Evolutionary conservation across 2,113 vertebrate genomes (phyloP).

Genomic region (Mesembrinibis cayennensis): DNA sequence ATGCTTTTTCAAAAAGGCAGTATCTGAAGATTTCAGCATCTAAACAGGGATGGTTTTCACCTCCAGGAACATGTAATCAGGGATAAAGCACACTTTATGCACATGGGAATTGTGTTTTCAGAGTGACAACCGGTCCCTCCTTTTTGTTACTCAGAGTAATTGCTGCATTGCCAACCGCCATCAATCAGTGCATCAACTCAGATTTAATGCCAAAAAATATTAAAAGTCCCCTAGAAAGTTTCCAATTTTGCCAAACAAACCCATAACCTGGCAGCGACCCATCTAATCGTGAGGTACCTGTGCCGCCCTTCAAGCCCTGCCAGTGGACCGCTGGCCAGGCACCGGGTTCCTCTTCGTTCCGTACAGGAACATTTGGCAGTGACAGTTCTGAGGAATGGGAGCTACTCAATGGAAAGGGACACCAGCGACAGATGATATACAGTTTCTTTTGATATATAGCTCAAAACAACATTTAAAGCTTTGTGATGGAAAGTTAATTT

Average conservation of each 20-base stretch:
- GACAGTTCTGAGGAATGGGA: background rate
- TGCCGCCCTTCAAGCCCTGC: background rate
- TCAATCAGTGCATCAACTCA: background rate
- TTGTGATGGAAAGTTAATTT: background rate
- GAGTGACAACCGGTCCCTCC: fast-evolving
- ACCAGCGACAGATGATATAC: background rate
- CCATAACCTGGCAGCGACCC: fast-evolving
- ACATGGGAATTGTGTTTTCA: fast-evolving
- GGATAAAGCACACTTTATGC: background rate
- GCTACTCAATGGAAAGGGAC: background rate
- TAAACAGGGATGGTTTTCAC: background rate
- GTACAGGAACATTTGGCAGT: background rate
- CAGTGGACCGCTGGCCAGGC: background rate
- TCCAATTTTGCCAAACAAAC: background rate
- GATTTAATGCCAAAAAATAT: background rate
- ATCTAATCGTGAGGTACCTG: fast-evolving
- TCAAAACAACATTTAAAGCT: background rate
- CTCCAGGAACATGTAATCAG: background rate
- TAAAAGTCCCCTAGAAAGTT: background rate
- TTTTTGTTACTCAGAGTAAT: background rate
- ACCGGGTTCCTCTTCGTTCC: background rate
- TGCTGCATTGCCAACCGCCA: background rate
- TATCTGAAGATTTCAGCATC: background rate
- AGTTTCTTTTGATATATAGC: background rate
- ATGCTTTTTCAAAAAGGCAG: background rate